phyloP scores from a whole-genome alignment of 2,797 vertebrate genomes.

The Peromyscus melanophrys region DNA sequence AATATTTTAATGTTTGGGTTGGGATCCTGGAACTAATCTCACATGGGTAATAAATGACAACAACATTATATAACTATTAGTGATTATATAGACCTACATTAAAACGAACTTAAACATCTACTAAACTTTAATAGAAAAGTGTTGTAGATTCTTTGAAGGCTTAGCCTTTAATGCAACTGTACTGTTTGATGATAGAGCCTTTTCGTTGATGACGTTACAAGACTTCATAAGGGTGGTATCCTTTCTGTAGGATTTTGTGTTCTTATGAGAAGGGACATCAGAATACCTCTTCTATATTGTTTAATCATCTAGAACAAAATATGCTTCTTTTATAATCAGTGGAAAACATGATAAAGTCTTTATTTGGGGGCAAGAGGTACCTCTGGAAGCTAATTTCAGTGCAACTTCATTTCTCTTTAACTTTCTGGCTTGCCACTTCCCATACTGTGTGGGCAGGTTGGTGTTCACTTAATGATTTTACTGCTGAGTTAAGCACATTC shows the following conservation, averaged over 20 bases:
- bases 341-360: not conserved
- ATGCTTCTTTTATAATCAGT: not conserved
- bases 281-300: not conserved
- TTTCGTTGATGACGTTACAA: not conserved
- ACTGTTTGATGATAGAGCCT: not conserved
- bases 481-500: constrained; percentile 67
- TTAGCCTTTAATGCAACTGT: not conserved
- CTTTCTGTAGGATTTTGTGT: not conserved
- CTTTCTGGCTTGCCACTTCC: constrained; percentile 67
- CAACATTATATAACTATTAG: not conserved
- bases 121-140: not conserved
- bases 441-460: constrained; percentile 21
- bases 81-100: not conserved
- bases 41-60: not conserved
- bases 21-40: not conserved
- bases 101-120: constrained; percentile 6
- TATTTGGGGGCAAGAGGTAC: not conserved
- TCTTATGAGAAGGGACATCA: not conserved
- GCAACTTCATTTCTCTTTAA: constrained; percentile 24
- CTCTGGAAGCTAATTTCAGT: not conserved
- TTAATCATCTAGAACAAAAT: constrained; percentile 25
- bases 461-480: constrained; percentile 69
- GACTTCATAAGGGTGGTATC: not conserved
- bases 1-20: not conserved
- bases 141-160: not conserved